Percentiles rank a stretch among this genome's conserved stretches.
phyloP scores from a whole-genome alignment of 2,113 vertebrate species.

The Platycercus adscitus region DNA sequence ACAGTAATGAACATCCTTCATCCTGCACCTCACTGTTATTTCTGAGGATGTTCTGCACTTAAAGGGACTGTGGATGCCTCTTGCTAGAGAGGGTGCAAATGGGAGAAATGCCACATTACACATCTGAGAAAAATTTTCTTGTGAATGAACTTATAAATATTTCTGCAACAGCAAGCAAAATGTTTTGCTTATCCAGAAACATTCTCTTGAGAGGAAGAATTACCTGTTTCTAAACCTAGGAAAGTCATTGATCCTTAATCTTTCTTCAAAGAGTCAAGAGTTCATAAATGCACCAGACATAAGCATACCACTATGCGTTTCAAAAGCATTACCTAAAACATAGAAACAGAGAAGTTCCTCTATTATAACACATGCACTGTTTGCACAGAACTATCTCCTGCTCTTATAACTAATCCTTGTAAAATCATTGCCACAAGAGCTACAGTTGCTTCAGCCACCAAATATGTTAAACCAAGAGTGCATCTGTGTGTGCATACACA shows the following conservation, averaged over 20 bases:
- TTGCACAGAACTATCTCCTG: neutral
- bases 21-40: neutral
- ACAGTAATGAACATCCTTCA: neutral
- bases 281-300: neutral
- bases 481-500: no score
- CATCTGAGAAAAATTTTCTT: neutral
- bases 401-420: neutral
- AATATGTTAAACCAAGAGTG: neutral
- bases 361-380: fast-evolving
- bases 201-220: neutral
- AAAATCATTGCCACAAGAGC: neutral
- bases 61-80: neutral
- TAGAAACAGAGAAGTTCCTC: no score
- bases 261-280: neutral
- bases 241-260: neutral
- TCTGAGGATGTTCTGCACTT: neutral
- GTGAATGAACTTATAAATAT: neutral
- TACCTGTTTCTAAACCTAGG: neutral
- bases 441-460: neutral
- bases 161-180: neutral
- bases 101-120: neutral
- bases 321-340: neutral
- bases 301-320: neutral
- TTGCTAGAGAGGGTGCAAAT: neutral
- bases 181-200: neutral